Evolutionary conservation across 2,888 invertebrate species (phyloP), one percentile per base, ranked within the genome.

Genomic region (Meteorus colon): DNA sequence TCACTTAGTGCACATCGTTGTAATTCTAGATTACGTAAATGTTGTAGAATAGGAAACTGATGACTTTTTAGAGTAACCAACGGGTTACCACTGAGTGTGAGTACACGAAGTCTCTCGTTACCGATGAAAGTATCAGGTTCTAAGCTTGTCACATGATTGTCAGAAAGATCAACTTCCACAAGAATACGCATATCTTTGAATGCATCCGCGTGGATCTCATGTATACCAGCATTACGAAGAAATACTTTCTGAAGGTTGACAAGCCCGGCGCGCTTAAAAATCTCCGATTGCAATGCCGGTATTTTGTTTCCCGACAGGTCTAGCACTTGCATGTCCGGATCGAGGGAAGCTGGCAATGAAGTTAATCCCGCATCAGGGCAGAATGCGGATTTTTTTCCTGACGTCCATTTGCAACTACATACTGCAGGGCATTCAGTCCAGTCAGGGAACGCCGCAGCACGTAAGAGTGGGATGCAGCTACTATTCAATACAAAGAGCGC

Each of bases 331-430:
- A 97, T 95, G 90, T 93, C 95, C 86, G 91, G 93, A 85, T 94
- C 93, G 74, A 95, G 89, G 0, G 92, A 92, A 16, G 91, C 91
- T 59, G 97, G 97, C 72, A 97, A 93, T 79, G 94, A 92, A 82
- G 94, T 94, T 82, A 97, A 92, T 83, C 95, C 95, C 82, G 95
- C 94, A 85, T 95, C 94, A 80, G 94, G 93, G 90, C 97, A 97
- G 77, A 95, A 92, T 74, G 96, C 97, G 62, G 96, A 96, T 89
- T 96, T 96, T 90, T 97, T 97, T 79, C 97, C 97, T 78, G 95
- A 95, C 62, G 95, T 95, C 97, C 97, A 97, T 91, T 96, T 97
- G 92, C 97, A 97, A 85, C 94, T 93, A 90, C 97, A 97, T 84
- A 95, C 94, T 81, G 94, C 92, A 85, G 96, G 95, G 90, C 96